Conservation (phyloP, 2,113 vertebrate species). For the Menidia beryllina region DNA sequence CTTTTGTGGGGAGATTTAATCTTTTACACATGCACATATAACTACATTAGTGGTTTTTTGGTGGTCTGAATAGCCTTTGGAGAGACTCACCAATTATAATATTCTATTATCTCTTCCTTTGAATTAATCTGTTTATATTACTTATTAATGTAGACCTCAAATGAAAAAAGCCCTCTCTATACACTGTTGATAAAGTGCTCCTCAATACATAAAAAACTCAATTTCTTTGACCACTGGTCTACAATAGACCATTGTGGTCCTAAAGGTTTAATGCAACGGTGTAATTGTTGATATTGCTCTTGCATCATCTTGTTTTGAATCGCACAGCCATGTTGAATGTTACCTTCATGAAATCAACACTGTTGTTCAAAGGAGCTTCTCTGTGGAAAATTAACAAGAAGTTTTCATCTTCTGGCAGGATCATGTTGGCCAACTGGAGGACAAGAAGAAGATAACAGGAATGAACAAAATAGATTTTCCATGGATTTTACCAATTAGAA, state of each 20-base stretch:
- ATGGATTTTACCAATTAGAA: too few relatives aligned
- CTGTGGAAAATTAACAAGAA: constrained; percentile 92
- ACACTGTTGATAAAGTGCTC: background rate
- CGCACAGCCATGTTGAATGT: background rate
- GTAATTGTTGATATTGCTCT: background rate
- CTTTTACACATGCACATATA: too few relatives aligned
- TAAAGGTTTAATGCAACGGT: too few relatives aligned
- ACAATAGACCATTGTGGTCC: background rate
- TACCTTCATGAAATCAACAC: constrained; percentile 96
- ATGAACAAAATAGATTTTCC: background rate
- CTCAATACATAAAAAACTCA: background rate
- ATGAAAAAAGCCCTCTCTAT: too few relatives aligned
- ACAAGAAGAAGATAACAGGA: constrained; percentile 1
- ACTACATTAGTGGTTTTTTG: background rate
- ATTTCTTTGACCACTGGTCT: background rate
- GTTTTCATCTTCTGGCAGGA: constrained; percentile 93
- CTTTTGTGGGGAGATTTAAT: too few relatives aligned
- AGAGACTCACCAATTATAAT: background rate
- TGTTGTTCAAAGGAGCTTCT: constrained; percentile 93
- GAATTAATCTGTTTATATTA: background rate
- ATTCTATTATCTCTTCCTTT: background rate
- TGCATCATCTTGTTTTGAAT: background rate
- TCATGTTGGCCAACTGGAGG: constrained; percentile 89
- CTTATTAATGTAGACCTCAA: too few relatives aligned
- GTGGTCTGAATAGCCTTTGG: background rate